Conservation (phyloP, 1,140 invertebrate genomes). For the Lerema accius region DNA sequence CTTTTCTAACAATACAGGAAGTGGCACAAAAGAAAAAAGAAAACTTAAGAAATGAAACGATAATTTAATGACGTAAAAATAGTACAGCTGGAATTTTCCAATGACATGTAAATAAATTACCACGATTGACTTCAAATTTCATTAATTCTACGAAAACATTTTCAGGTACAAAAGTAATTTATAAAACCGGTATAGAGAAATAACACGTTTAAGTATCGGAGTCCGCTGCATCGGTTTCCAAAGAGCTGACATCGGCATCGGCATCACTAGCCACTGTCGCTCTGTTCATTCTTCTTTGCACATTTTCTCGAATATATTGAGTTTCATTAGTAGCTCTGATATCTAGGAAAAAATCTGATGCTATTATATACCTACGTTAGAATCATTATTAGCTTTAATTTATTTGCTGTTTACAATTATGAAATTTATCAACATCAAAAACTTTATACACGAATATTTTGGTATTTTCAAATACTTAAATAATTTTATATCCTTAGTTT, state of each 20-base stretch:
- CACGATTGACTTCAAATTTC: constrained; percentile 3
- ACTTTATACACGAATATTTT: no score
- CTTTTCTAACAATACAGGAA: no score
- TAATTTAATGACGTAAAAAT: constrained; percentile 16
- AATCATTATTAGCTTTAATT: no score
- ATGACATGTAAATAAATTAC: background rate
- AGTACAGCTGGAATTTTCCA: constrained; percentile 1
- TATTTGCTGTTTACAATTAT: no score
- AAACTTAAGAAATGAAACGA: background rate
- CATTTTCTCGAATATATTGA: constrained; percentile 21
- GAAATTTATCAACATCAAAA: no score
- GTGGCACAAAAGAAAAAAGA: no score
- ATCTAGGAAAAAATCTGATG: no score
- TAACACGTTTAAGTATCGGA: constrained; percentile 51
- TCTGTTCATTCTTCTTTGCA: constrained; percentile 17
- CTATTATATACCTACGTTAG: no score
- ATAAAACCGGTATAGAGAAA: background rate
- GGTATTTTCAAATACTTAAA: no score
- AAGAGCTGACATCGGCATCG: constrained; percentile 66
- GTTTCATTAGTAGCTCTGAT: constrained; percentile 30
- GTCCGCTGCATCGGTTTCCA: constrained; percentile 59
- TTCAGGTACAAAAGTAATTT: background rate
- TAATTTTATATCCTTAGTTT: no score
- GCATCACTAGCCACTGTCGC: constrained; percentile 48
- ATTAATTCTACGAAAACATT: background rate